Evolutionary conservation across 2,113 vertebrate genomes (phyloP), one percentile per base, ranked within the genome.

Genomic region (Ardeotis arabs): DNA sequence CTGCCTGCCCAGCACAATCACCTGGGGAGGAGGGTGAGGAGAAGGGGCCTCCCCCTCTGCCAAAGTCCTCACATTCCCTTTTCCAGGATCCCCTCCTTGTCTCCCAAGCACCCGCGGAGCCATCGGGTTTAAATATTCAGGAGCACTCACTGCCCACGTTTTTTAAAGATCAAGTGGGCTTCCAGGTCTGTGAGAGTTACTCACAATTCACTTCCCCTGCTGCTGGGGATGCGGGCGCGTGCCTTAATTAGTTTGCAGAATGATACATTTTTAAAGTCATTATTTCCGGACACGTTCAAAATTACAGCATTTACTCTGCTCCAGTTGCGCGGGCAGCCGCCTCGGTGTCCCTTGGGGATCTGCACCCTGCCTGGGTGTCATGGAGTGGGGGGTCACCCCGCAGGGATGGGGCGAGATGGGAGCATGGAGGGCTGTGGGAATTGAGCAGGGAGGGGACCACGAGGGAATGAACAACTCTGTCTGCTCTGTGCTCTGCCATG

Each of bases 201-300:
- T 66, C 35, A 76, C 95, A 64, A 2, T 29, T 91, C 84, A 28
- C 82, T 93, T 87, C 78, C 74, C 64, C 84, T 67, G 96, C 95
- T 70, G 90, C 83, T 3, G 15, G 89, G 89, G 87, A 79, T 52
- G 83, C 6, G 0, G 67, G 55, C 10, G 3, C 2, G 2, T 1
- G 23, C 78, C 82, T 72, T 85, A 78, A 93, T 90, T 82, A 87
- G 82, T 68, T 76, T 35, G 63, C 66, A 91, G 63, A 66, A 76
- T 23, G 79, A 83, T 97, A 45, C 94, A 94, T 96, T 93, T 97
- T 96, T 94, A 94, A 96, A 97, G 92, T 95, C 70, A 77, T 97
- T 92, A 93, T 92, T 93, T 95, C 85, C 39, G 37, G 88, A 84
- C 85, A 2, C 35, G 67, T 92, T 90, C 92, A 62, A 73, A 88